Evolutionary conservation across 2,797 vertebrate species (phyloP), one percentile per base, ranked within the genome.

Genomic region (Argyrosomus regius): DNA sequence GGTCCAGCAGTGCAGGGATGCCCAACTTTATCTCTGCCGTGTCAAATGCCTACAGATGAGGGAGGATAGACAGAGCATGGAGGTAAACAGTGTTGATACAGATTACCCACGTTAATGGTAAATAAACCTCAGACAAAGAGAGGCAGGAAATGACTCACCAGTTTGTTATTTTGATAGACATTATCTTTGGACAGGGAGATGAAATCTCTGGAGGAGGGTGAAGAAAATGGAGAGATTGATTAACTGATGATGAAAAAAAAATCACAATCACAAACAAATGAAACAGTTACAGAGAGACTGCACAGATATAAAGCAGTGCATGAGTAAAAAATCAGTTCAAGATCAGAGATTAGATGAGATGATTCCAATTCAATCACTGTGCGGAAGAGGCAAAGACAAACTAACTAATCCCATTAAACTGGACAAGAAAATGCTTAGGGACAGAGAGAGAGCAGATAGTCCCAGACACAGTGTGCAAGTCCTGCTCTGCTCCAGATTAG

Each of bases 181-280:
- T 98, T 95, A 75, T 96, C 96, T 94, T 96, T 97, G 90, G 95
- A 96, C 82, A 98, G 97, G 14, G 96, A 97, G 78, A 94, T 92
- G 87, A 97, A 97, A 82, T 97, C 95, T 92, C 97, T 98, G 94
- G 56, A 94, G 59, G 9, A 46, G 75, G 3, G 39, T 14, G 31
- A 75, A 60, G 41, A 58, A 76, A 57, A 71, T 2, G 2, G 24
- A 80, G 53, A 69, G 6, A 57, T 4, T n/a, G 28, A 82, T 73
- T 45, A 66, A 64, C 3, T 11, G 53, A 39, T 17, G 3, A 74
- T 3, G 14, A 66, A 57, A 60, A 57, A 60, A 67, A 28, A 67
- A 24, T 4, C 13, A 45, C 41, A 65, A 65, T 26, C 1, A 54
- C 14, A 73, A 49, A 28, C 6, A 63, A 10, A 57, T 7, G 26